Evolutionary conservation across 2,888 invertebrate genomes (phyloP).

Genomic region (Resseliella maxima): DNA sequence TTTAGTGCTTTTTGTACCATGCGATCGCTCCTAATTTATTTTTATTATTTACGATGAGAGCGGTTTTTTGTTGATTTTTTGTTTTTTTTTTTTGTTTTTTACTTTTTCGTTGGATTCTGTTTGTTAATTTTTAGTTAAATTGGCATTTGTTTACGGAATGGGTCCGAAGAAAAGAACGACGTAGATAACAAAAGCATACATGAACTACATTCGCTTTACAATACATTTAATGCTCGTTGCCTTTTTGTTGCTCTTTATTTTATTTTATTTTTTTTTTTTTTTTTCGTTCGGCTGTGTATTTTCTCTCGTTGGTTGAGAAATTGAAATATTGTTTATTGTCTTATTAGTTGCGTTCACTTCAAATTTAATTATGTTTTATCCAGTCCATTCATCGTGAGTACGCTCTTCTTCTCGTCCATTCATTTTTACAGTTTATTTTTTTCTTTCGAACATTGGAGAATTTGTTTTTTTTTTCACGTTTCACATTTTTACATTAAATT

Average conservation of each 20-base stretch:
- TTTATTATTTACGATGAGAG: constrained; percentile 49
- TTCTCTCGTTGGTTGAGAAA: not conserved
- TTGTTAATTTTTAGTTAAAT: constrained; percentile 30
- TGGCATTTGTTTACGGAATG: constrained; percentile 29
- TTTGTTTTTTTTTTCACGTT: too few relatives aligned
- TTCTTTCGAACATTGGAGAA: too few relatives aligned
- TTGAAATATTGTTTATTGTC: constrained; percentile 51
- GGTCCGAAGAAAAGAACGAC: not conserved
- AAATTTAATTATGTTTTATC: constrained; percentile 19
- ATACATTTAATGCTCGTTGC: not conserved
- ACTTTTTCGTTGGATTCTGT: not conserved
- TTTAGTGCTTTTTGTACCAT: constrained; percentile 37
- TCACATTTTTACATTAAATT: not conserved
- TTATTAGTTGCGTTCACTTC: constrained; percentile 36
- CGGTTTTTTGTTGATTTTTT: not conserved
- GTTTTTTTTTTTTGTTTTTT: not conserved
- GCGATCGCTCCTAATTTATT: constrained; percentile 48
- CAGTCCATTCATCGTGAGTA: constrained; percentile 9
- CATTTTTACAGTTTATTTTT: not conserved
- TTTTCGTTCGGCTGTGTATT: not conserved
- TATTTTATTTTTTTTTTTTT: too few relatives aligned
- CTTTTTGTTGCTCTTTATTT: not conserved
- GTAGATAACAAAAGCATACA: not conserved
- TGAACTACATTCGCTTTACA: constrained; percentile 4
- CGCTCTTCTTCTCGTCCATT: not conserved